Conservation (phyloP, 2,113 vertebrate genomes). For the Cettia cetti region DNA sequence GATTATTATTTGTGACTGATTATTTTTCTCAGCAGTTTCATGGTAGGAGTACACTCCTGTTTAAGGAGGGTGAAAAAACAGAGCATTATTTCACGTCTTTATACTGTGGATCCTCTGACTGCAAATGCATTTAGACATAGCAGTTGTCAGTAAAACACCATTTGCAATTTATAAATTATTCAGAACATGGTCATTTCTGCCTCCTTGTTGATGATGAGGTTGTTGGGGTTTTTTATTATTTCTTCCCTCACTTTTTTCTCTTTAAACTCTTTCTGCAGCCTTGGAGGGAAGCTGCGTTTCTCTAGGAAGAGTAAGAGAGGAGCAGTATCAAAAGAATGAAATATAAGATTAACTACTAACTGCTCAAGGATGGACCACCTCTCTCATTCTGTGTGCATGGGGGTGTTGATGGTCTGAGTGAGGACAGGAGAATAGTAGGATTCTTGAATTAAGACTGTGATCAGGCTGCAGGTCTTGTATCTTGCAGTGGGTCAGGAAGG, state of each 20-base stretch:
- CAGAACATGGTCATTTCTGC: neutral
- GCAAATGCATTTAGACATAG: neutral
- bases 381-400: neutral
- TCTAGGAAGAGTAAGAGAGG: neutral
- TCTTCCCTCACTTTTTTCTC: neutral
- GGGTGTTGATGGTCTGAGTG: neutral
- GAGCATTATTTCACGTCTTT: neutral
- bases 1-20: neutral
- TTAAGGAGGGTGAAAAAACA: neutral
- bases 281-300: neutral
- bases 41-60: neutral
- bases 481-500: neutral
- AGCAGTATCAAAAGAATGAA: neutral
- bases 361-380: neutral
- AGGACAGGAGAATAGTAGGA: neutral
- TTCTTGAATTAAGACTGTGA: neutral
- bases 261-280: neutral
- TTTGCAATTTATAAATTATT: neutral
- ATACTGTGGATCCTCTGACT: neutral
- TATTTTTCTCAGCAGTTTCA: neutral
- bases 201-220: neutral
- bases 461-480: neutral
- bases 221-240: neutral
- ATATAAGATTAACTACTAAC: neutral
- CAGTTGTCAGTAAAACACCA: neutral